Conservation (phyloP, 2,797 vertebrate genomes). For the Halcyon leucocephala region DNA sequence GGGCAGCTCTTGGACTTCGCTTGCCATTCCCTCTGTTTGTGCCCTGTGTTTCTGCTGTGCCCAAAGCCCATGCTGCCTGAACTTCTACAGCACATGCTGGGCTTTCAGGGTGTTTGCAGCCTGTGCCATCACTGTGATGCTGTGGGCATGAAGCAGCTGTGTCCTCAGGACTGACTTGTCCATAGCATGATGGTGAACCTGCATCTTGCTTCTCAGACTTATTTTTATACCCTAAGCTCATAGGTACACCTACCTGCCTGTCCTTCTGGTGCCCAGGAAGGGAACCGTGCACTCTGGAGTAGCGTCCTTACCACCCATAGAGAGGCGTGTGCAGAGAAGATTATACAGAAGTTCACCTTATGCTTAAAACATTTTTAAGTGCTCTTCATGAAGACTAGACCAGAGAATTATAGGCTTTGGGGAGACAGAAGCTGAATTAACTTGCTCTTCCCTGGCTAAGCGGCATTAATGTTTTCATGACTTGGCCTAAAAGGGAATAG, state of each 20-base stretch:
- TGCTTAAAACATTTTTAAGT: not conserved
- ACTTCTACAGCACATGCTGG: not conserved
- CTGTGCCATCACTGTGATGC: rapidly evolving
- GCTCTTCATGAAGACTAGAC: not conserved
- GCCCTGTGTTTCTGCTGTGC: not conserved
- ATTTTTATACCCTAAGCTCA: not conserved
- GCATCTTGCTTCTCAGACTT: not conserved
- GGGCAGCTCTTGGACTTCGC: not conserved
- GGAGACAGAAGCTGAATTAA: constrained; percentile 11
- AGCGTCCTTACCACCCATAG: not conserved
- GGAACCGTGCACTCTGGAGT: not conserved
- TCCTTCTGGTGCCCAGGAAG: not conserved
- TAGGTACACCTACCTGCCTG: not conserved
- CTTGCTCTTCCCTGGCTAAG: constrained; percentile 21
- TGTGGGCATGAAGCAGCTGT: not conserved
- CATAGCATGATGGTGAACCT: not conserved
- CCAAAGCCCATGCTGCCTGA: rapidly evolving
- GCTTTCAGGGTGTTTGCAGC: not conserved
- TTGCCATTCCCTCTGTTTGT: rapidly evolving
- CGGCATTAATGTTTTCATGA: not conserved
- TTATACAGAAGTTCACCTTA: not conserved
- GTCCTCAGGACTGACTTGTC: not conserved
- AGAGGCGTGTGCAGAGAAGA: not conserved
- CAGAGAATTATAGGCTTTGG: constrained; percentile 7
- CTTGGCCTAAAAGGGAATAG: not conserved